Percentiles rank a stretch among this genome's conserved stretches.
These are phyloP conservation scores for Epinotia bilunana DNA, from an alignment of 2,888 invertebrate genomes.

Conservation along the genomic window DNA sequence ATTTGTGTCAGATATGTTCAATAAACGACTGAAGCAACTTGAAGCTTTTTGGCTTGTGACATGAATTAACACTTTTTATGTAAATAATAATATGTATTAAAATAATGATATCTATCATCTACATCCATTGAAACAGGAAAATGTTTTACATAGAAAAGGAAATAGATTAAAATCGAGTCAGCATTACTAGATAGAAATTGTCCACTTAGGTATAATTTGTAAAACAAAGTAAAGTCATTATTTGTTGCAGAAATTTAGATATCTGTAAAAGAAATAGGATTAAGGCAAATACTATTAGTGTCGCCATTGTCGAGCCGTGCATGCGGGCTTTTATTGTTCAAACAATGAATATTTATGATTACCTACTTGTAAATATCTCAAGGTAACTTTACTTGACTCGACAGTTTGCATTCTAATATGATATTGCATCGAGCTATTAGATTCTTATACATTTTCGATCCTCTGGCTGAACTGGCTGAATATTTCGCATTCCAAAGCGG, in stretches of 20 bases:
- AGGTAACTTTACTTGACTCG: not conserved
- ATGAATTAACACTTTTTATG: slow-evolving; percentile 41
- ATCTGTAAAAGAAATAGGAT: slow-evolving; percentile 57
- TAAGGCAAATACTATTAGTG: slow-evolving; percentile 58
- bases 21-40: slow-evolving; percentile 52
- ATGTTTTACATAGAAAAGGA: slow-evolving; percentile 36
- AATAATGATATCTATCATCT: slow-evolving; percentile 38
- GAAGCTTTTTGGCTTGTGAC: slow-evolving; percentile 59
- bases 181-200: slow-evolving; percentile 47
- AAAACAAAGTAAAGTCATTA: slow-evolving; percentile 41
- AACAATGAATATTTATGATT: not conserved
- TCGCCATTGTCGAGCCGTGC: slow-evolving; percentile 51
- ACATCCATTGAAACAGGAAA: slow-evolving; percentile 44
- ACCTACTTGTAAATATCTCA: not conserved
- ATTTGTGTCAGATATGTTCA: slow-evolving; percentile 37
- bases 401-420: not conserved
- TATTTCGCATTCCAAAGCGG: too few species aligned
- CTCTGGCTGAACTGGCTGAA: too few species aligned
- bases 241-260: slow-evolving; percentile 49
- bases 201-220: slow-evolving; percentile 56
- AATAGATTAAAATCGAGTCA: slow-evolving; percentile 29
- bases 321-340: slow-evolving; percentile 47
- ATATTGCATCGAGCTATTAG: not conserved
- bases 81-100: slow-evolving; percentile 42
- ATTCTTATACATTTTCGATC: too few species aligned